A percentile compares a stretch with the other conserved stretches of the same genome.
phyloP scores from a whole-genome alignment of 2,888 invertebrate species.

The Hyposoter dolosus region DNA sequence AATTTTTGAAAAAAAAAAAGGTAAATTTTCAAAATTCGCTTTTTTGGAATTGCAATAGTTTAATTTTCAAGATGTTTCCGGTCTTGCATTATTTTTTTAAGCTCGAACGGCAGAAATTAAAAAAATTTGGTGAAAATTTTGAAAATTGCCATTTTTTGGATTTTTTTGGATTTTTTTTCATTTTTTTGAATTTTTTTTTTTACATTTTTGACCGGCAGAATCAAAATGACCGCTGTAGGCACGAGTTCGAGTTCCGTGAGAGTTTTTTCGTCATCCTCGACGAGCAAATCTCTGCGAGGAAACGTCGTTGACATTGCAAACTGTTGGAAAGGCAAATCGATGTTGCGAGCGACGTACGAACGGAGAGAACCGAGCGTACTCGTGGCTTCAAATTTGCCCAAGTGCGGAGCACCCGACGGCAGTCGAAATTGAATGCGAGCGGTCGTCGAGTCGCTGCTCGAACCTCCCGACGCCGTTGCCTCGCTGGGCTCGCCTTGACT shows the following conservation, averaged over 20 bases:
- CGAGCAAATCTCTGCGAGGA: slow-evolving; percentile 89
- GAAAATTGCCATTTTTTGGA: background rate
- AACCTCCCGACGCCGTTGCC: slow-evolving; percentile 67
- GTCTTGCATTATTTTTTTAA: background rate
- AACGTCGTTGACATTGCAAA: slow-evolving; percentile 92
- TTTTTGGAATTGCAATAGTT: too few relatives aligned
- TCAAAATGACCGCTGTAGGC: slow-evolving; percentile 91
- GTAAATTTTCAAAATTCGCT: too few relatives aligned
- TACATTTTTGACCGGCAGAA: slow-evolving; percentile 87
- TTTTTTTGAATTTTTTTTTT: slow-evolving; percentile 47
- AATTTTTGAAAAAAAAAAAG: background rate
- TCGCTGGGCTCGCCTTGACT: slow-evolving; percentile 28
- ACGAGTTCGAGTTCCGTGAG: slow-evolving; percentile 89
- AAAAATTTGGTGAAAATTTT: background rate
- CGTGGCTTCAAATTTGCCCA: slow-evolving; percentile 90
- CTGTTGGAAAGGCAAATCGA: slow-evolving; percentile 86
- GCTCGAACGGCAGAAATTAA: background rate
- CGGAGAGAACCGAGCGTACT: slow-evolving; percentile 88
- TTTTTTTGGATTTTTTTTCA: background rate
- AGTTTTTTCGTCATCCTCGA: slow-evolving; percentile 86
- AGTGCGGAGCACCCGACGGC: slow-evolving; percentile 92
- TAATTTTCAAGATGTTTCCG: too few relatives aligned
- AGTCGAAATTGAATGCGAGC: slow-evolving; percentile 94
- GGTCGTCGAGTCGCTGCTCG: slow-evolving; percentile 79
- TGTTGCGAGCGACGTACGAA: slow-evolving; percentile 86